Conservation (phyloP, 2,888 invertebrate genomes). For the Asteroscopus sphinx region DNA sequence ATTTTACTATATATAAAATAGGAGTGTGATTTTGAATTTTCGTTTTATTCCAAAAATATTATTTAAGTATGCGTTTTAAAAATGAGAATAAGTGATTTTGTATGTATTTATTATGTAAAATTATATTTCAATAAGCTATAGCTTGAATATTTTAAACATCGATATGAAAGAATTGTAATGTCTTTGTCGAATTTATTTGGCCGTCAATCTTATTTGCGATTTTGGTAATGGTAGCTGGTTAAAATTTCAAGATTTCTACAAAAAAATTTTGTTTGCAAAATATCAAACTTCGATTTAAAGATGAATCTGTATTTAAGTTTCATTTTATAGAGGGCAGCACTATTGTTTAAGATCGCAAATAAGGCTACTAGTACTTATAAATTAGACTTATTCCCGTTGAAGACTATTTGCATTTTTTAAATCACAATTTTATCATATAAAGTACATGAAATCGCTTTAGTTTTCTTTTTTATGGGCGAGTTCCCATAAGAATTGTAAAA, state of each 20-base stretch:
- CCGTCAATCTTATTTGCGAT: constrained; percentile 16
- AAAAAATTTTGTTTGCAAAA: no score
- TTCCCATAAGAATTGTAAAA: constrained; percentile 39
- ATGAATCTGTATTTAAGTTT: no score
- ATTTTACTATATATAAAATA: constrained; percentile 25
- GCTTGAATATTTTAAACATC: constrained; percentile 17
- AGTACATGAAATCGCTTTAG: constrained; percentile 6
- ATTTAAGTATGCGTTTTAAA: constrained; percentile 37
- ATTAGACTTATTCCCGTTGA: constrained; percentile 6
- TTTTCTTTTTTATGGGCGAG: constrained; percentile 49
- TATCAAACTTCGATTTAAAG: no score
- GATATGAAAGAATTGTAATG: neutral
- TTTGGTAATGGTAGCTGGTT: neutral
- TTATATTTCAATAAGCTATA: constrained; percentile 13
- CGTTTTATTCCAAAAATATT: constrained; percentile 44
- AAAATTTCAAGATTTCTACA: neutral
- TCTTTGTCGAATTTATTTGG: neutral
- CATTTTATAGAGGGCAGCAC: constrained; percentile 10
- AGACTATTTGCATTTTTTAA: constrained; percentile 25
- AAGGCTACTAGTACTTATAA: constrained; percentile 42
- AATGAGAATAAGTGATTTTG: constrained; percentile 42
- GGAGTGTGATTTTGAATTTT: constrained; percentile 48
- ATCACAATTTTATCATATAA: constrained; percentile 3
- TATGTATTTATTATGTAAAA: constrained; percentile 36
- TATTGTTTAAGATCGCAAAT: constrained; percentile 12